Conservation (phyloP, 2,888 invertebrate species). For the Oxycera nigricornis region DNA sequence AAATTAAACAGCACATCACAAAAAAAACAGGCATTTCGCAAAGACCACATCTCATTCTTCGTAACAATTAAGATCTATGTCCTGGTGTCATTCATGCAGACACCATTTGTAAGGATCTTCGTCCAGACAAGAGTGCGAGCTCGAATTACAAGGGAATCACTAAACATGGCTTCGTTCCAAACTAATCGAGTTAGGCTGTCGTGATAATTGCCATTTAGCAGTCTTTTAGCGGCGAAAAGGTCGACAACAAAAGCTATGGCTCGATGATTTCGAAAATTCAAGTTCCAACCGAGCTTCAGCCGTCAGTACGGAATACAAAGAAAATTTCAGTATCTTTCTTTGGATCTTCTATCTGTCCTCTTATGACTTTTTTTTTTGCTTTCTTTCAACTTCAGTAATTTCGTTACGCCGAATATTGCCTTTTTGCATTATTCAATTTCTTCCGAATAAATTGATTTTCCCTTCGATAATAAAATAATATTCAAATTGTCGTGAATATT, state of each 20-base stretch:
- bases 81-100: too few relatives aligned
- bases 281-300: background rate
- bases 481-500: constrained; percentile 35
- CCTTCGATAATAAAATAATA: constrained; percentile 32
- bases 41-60: too few relatives aligned
- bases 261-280: background rate
- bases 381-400: constrained; percentile 8
- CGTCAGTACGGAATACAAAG: background rate
- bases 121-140: too few relatives aligned
- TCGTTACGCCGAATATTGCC: constrained; percentile 31
- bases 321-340: background rate
- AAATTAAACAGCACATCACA: too few relatives aligned
- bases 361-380: background rate
- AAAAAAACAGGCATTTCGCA: too few relatives aligned
- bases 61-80: too few relatives aligned
- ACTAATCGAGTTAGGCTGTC: constrained; percentile 28
- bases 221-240: constrained; percentile 33
- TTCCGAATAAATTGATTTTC: constrained; percentile 26
- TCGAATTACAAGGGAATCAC: background rate
- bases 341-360: background rate
- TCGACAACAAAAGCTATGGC: background rate
- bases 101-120: too few relatives aligned
- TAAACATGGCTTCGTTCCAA: background rate
- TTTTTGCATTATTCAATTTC: constrained; percentile 38
- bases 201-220: constrained; percentile 38